These are phyloP conservation scores for Drosophila greeni DNA, from an alignment of 2,888 invertebrate species.

Conservation along the genomic window DNA sequence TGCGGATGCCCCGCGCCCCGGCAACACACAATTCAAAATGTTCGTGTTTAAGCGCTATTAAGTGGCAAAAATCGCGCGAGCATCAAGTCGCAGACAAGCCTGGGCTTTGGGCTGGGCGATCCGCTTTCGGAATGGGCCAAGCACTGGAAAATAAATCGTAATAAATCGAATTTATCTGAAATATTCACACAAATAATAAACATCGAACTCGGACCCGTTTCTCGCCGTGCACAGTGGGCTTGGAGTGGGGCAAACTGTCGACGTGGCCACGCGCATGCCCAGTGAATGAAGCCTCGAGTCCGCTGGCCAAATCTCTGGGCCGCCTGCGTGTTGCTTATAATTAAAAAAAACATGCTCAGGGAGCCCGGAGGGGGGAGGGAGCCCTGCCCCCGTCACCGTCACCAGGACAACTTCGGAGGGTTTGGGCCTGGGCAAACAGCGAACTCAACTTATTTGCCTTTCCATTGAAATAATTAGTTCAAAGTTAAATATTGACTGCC, in stretches of 20 bases:
- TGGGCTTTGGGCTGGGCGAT: conserved; percentile 15
- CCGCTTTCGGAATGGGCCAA: conserved; percentile 8
- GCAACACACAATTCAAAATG: conserved; percentile 69
- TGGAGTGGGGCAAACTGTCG: conserved; percentile 24
- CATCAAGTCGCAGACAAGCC: conserved; percentile 58
- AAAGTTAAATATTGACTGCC: conserved; percentile 75
- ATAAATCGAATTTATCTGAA: too few relatives aligned
- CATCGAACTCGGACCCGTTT: not conserved
- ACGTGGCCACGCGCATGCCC: conserved; percentile 70
- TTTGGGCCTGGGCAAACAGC: conserved; percentile 38
- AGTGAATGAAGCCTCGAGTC: conserved; percentile 35
- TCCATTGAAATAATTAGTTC: conserved; percentile 78
- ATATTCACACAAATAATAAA: not conserved
- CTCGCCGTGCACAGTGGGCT: conserved; percentile 2
- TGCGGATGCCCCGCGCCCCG: conserved; percentile 27
- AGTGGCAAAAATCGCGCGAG: conserved; percentile 74
- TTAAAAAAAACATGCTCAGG: conserved; percentile 71
- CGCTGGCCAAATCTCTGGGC: conserved; percentile 33
- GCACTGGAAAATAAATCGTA: not conserved
- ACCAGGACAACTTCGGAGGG: conserved; percentile 1
- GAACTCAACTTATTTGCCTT: conserved; percentile 72
- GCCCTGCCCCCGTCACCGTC: not conserved
- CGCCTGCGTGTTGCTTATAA: conserved; percentile 74
- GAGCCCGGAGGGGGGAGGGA: conserved; percentile 8
- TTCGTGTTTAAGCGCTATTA: conserved; percentile 78